Conservation (phyloP, 2,888 invertebrate species). For the Eremobia ochroleuca region DNA sequence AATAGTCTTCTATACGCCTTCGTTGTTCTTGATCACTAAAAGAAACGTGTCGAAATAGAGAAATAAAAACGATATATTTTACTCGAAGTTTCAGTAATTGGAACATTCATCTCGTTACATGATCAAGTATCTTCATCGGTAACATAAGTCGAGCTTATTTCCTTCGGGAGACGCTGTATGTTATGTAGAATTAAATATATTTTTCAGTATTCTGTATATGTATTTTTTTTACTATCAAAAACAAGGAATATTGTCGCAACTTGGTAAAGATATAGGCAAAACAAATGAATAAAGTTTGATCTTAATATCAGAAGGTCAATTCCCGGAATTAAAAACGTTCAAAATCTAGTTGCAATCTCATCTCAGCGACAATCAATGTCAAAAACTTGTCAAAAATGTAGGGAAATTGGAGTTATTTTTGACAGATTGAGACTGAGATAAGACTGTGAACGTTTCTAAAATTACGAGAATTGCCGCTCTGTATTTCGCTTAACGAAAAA, state of each 20-base stretch:
- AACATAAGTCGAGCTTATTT: conserved; percentile 42
- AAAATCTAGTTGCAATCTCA: too few species aligned
- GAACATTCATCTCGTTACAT: conserved; percentile 34
- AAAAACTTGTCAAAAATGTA: too few species aligned
- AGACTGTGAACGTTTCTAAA: too few species aligned
- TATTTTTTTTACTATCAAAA: background rate
- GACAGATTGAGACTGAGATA: too few species aligned
- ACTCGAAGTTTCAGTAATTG: conserved; percentile 33
- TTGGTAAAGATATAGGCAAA: background rate
- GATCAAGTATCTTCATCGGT: conserved; percentile 41
- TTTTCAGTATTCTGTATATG: background rate
- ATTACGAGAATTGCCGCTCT: too few species aligned
- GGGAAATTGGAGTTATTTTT: too few species aligned
- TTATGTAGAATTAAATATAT: conserved; percentile 18
- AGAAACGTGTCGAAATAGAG: background rate
- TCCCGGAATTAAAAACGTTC: too few species aligned
- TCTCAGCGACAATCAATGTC: too few species aligned
- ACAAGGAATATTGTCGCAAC: background rate
- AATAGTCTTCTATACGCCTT: background rate
- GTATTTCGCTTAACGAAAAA: background rate
- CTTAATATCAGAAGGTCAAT: background rate
- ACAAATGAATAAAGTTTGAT: background rate
- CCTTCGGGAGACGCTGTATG: conserved; percentile 38
- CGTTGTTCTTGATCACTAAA: background rate
- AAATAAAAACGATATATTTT: conserved; percentile 4